Percentiles rank a stretch among this genome's conserved stretches.
phyloP scores from a whole-genome alignment of 37 sponge, comb jelly and placozoan species.

The Chondrosia reniformis region DNA sequence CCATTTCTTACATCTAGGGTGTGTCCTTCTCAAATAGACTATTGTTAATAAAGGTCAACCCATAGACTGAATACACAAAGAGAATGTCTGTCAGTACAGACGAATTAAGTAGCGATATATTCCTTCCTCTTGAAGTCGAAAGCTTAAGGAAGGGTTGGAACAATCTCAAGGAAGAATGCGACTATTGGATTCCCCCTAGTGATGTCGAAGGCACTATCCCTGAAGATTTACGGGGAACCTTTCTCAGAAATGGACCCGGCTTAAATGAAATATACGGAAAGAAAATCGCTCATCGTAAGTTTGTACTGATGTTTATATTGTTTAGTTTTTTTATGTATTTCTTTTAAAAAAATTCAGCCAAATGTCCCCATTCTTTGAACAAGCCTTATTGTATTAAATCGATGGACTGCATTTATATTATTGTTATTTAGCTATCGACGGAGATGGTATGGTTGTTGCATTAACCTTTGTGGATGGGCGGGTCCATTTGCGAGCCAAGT shows the following conservation, averaged over 20 bases:
- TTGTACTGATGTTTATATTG: not conserved
- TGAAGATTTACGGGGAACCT: slow-evolving; percentile 51
- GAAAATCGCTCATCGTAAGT: slow-evolving; percentile 73
- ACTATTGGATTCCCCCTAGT: slow-evolving; percentile 65
- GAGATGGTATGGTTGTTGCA: slow-evolving; percentile 91
- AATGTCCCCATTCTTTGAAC: too few species aligned
- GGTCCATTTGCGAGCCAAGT: slow-evolving; percentile 68
- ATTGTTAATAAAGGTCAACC: too few species aligned
- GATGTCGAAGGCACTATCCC: slow-evolving; percentile 76
- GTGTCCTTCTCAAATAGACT: too few species aligned
- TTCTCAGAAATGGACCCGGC: slow-evolving; percentile 85
- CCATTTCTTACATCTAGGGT: too few species aligned
- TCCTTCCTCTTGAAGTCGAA: slow-evolving; percentile 31
- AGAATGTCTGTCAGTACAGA: not conserved
- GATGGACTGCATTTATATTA: not conserved
- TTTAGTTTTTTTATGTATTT: not conserved
- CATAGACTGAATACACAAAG: too few species aligned
- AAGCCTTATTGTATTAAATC: too few species aligned
- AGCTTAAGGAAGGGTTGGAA: slow-evolving; percentile 62
- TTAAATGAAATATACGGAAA: slow-evolving; percentile 80
- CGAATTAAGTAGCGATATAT: slow-evolving; percentile 14
- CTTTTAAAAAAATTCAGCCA: too few species aligned
- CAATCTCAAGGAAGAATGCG: slow-evolving; percentile 42
- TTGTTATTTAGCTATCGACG: slow-evolving; percentile 74
- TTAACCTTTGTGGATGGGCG: slow-evolving; percentile 72